Evolutionary conservation across 30 jellyfish, hydroid and myxozoan species (phyloP).

Genomic region (Turritopsis rubra): DNA sequence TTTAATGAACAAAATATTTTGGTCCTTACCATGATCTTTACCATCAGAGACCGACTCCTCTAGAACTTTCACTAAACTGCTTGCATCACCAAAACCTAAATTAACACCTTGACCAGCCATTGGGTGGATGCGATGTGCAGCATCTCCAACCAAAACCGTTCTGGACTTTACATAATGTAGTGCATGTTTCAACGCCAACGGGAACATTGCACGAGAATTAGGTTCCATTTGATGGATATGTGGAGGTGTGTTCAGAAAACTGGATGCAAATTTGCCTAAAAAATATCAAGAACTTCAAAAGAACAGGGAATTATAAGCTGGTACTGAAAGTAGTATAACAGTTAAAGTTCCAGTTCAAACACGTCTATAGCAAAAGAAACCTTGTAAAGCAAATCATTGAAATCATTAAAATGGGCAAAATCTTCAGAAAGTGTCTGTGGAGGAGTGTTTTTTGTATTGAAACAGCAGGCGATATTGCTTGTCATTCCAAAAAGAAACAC

Average conservation of each 20-base stretch:
- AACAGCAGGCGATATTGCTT: too few species aligned
- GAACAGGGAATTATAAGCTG: background rate
- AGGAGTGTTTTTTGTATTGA: too few species aligned
- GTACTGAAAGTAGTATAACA: background rate
- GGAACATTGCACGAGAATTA: slow-evolving; percentile 71
- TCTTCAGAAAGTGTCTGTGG: too few species aligned
- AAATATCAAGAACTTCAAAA: background rate
- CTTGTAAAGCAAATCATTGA: too few species aligned
- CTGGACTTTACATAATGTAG: slow-evolving; percentile 66
- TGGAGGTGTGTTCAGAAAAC: background rate
- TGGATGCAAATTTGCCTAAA: slow-evolving; percentile 21
- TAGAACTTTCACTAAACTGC: slow-evolving; percentile 40
- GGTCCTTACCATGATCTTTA: slow-evolving; percentile 71
- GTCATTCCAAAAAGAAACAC: too few species aligned
- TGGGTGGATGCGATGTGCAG: slow-evolving; percentile 97
- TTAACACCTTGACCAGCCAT: slow-evolving; percentile 99
- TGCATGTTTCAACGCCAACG: slow-evolving; percentile 87
- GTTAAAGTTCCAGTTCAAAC: background rate
- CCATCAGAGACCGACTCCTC: slow-evolving; percentile 60
- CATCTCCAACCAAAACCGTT: slow-evolving; percentile 89
- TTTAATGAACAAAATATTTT: background rate
- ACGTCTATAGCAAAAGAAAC: background rate
- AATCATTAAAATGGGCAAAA: too few species aligned
- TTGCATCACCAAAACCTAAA: slow-evolving; percentile 80
- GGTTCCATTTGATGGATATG: background rate